These are phyloP conservation scores for Thumatha senex DNA, from an alignment of 2,888 invertebrate species.

Conservation along the genomic window DNA sequence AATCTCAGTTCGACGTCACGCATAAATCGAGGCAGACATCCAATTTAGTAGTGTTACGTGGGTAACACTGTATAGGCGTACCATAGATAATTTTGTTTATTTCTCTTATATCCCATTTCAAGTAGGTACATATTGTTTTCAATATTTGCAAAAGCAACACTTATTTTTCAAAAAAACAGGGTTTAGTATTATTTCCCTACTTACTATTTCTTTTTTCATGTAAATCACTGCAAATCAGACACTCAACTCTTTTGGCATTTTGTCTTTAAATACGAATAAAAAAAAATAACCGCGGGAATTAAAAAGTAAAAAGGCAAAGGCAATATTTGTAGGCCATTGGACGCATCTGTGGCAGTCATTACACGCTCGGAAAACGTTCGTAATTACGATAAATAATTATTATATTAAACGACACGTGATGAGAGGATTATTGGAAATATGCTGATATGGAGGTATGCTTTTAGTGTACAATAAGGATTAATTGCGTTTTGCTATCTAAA, in stretches of 20 bases:
- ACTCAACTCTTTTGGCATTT: no score
- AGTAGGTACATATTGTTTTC: no score
- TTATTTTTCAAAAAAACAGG: no score
- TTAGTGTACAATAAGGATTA: not conserved
- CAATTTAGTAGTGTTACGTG: constrained; percentile 59
- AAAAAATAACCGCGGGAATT: constrained; percentile 9
- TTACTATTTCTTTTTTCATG: no score
- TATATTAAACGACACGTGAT: constrained; percentile 23
- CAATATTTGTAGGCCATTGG: constrained; percentile 30
- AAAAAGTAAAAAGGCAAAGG: constrained; percentile 17
- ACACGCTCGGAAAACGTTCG: constrained; percentile 23
- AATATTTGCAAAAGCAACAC: no score
- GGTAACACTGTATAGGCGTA: constrained; percentile 14
- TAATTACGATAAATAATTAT: constrained; percentile 35
- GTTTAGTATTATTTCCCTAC: no score
- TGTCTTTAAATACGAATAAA: constrained; percentile 15
- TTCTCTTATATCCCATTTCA: no score
- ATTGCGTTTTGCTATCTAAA: no score
- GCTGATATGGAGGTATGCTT: not conserved
- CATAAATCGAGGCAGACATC: constrained; percentile 62
- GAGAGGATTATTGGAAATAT: constrained; percentile 21
- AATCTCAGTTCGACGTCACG: constrained; percentile 57
- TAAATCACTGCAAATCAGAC: no score
- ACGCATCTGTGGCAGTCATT: constrained; percentile 31
- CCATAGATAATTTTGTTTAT: constrained; percentile 7